Evolutionary conservation across 2,113 vertebrate species (phyloP).

Genomic region (Channa argus): DNA sequence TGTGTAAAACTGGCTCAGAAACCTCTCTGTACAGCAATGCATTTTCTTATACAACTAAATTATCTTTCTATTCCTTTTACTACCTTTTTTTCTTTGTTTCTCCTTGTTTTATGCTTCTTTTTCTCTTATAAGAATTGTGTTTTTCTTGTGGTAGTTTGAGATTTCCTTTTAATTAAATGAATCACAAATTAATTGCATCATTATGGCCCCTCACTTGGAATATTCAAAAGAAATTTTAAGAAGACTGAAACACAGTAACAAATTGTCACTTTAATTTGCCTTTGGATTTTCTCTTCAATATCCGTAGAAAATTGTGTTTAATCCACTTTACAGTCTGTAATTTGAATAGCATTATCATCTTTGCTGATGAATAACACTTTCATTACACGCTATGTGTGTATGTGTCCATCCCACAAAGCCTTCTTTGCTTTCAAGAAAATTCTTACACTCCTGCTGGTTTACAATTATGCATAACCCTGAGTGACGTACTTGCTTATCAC

Average conservation of each 20-base stretch:
- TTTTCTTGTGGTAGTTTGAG: conserved; percentile 21
- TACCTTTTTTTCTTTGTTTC: neutral
- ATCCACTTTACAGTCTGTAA: conserved; percentile 49
- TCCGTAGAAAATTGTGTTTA: conserved; percentile 33
- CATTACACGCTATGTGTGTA: conserved; percentile 6
- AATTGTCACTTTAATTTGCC: conserved; percentile 38
- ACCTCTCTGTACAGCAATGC: neutral
- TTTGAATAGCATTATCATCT: conserved; percentile 35
- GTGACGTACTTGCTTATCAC: conserved; percentile 7
- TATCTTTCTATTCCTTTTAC: neutral
- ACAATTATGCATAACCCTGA: conserved; percentile 3
- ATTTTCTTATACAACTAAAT: conserved; percentile 13
- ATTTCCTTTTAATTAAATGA: conserved; percentile 35
- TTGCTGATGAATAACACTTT: conserved; percentile 24
- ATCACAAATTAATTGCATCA: conserved; percentile 30
- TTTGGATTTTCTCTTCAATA: conserved; percentile 30
- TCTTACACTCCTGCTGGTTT: conserved; percentile 17
- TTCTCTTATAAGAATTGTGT: neutral
- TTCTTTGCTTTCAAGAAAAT: conserved; percentile 12
- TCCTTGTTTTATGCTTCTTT: conserved; percentile 13
- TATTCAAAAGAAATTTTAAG: conserved; percentile 15
- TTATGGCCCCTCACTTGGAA: conserved; percentile 22
- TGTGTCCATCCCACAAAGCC: conserved; percentile 10
- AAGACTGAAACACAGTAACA: conserved; percentile 30
- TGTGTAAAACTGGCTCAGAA: neutral